Percentiles rank a stretch among this genome's conserved stretches.
phyloP scores from a whole-genome alignment of 2,113 vertebrate genomes.

The Paracanthobrama guichenoti region DNA sequence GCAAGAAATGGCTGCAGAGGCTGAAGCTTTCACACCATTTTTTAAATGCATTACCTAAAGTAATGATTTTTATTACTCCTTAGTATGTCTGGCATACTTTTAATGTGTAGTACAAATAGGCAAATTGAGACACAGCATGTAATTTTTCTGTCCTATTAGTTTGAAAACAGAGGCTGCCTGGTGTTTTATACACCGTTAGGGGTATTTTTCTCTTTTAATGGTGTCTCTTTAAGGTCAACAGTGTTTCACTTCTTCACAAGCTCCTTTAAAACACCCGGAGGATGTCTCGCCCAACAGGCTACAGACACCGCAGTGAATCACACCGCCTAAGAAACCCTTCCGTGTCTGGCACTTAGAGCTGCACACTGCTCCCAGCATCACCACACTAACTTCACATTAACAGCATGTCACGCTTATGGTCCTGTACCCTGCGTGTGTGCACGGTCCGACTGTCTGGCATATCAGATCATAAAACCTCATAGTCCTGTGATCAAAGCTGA shows the following conservation, averaged over 20 bases:
- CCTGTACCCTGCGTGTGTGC: no score
- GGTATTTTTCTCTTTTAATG: not conserved
- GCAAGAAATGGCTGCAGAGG: not conserved
- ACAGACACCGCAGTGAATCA: not conserved
- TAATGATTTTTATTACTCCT: not conserved
- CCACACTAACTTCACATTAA: not conserved
- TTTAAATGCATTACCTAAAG: not conserved
- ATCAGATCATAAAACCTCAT: no score
- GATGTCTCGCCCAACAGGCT: not conserved
- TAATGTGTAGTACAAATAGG: not conserved
- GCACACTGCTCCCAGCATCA: not conserved
- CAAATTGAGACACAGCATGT: not conserved
- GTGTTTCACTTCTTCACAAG: constrained; percentile 16
- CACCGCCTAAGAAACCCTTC: not conserved
- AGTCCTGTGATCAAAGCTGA: no score
- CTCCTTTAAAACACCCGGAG: not conserved
- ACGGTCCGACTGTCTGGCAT: no score
- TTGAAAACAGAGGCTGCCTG: not conserved
- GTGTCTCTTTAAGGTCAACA: not conserved
- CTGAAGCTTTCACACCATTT: not conserved
- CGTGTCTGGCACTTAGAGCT: not conserved
- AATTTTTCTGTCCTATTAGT: not conserved
- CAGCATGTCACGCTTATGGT: constrained; percentile 13
- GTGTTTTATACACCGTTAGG: not conserved
- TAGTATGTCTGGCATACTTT: not conserved